Conservation (phyloP, 2,888 invertebrate species). For the Choristoneura rosaceana region DNA sequence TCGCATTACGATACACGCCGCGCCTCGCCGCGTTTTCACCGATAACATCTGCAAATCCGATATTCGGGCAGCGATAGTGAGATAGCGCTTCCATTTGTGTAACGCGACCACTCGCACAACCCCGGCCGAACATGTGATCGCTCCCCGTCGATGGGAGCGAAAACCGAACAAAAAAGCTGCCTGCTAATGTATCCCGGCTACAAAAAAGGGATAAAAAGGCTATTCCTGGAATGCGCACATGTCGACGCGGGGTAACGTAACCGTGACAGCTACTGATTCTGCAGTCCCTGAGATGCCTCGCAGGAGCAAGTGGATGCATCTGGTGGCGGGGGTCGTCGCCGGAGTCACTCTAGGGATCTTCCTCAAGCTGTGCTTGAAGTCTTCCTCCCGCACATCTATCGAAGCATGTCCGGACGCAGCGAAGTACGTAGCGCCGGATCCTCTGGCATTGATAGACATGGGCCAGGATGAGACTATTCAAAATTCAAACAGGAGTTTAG, state of each 20-base stretch:
- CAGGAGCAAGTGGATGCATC: constrained; percentile 81
- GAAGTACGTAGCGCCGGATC: constrained; percentile 65
- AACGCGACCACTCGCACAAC: constrained; percentile 60
- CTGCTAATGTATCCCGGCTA: constrained; percentile 77
- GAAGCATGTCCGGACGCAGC: constrained; percentile 69
- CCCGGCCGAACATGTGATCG: constrained; percentile 74
- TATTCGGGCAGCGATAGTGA: constrained; percentile 75
- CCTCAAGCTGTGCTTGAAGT: constrained; percentile 77
- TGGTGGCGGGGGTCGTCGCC: constrained; percentile 83
- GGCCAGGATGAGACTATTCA: constrained; percentile 72
- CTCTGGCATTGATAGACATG: constrained; percentile 70
- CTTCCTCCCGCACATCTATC: constrained; percentile 69
- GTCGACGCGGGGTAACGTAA: constrained; percentile 76
- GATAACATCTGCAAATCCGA: constrained; percentile 81
- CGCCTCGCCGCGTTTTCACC: constrained; percentile 64
- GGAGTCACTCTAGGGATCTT: constrained; percentile 85
- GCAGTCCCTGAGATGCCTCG: constrained; percentile 77
- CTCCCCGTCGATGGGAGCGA: constrained; percentile 70
- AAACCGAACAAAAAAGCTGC: constrained; percentile 72
- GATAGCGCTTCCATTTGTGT: constrained; percentile 72
- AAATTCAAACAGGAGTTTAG: constrained; percentile 85
- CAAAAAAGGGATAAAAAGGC: constrained; percentile 80
- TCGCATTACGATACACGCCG: constrained; percentile 73
- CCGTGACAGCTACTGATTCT: constrained; percentile 65
- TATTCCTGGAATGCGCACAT: constrained; percentile 83